phyloP scores from a whole-genome alignment of 2,888 invertebrate genomes.

The Trypoxylon attenuatum region DNA sequence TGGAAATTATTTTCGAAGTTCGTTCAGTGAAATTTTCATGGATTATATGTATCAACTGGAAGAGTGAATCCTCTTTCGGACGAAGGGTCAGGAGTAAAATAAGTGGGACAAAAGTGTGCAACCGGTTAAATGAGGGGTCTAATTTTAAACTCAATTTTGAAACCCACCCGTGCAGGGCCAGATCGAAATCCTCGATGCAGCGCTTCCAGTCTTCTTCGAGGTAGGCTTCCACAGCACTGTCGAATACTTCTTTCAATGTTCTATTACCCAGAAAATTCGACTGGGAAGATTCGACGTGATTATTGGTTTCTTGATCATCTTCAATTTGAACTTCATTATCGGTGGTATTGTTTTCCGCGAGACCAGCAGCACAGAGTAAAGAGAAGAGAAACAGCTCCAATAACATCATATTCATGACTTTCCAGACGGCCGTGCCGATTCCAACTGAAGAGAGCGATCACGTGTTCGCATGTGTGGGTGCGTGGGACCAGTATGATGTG shows the following conservation, averaged over 20 bases:
- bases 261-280: background rate
- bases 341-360: conserved; percentile 19
- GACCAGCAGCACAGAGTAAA: conserved; percentile 16
- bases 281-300: background rate
- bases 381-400: conserved; percentile 15
- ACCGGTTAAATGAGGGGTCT: too few relatives aligned
- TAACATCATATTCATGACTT: background rate
- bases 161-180: conserved; percentile 77
- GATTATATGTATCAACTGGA: too few relatives aligned
- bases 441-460: too few relatives aligned
- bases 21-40: too few relatives aligned
- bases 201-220: conserved; percentile 82
- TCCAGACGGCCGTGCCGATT: conserved; percentile 4
- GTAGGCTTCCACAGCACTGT: conserved; percentile 80
- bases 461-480: too few relatives aligned
- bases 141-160: background rate
- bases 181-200: conserved; percentile 82
- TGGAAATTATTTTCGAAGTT: too few relatives aligned
- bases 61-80: too few relatives aligned
- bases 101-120: background rate
- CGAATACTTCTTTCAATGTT: conserved; percentile 55
- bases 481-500: too few relatives aligned
- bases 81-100: too few relatives aligned
- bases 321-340: conserved; percentile 28
- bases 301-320: conserved; percentile 1